Percentiles rank a stretch among this genome's conserved stretches.
Evolutionary conservation across 2,888 invertebrate genomes (phyloP).

Genomic region (Uloborus plumipes): DNA sequence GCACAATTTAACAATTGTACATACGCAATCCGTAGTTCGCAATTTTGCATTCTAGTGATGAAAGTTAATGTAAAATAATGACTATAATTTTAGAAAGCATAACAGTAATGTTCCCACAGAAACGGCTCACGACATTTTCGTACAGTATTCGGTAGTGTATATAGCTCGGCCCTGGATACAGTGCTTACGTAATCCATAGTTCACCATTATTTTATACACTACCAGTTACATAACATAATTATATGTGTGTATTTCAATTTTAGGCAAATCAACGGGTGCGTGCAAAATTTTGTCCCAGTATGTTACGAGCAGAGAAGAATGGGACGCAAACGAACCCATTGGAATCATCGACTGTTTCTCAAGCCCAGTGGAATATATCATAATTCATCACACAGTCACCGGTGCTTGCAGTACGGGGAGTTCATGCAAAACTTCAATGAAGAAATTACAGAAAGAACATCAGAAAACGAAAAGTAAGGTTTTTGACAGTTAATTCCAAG

Average conservation of each 20-base stretch:
- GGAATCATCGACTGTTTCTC: constrained; percentile 28
- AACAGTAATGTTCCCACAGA: no score
- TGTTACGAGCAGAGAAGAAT: constrained; percentile 15
- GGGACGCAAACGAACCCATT: constrained; percentile 20
- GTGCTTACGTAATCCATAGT: no score
- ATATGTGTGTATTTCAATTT: not conserved
- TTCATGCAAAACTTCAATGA: constrained; percentile 21
- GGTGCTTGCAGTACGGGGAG: constrained; percentile 8
- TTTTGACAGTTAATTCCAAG: no score
- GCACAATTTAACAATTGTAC: no score
- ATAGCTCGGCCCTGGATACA: no score
- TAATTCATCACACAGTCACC: constrained; percentile 43
- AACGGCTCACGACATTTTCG: no score
- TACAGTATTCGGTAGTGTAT: no score
- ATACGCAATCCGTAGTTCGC: no score
- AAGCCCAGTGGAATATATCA: constrained; percentile 32
- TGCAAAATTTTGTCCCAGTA: constrained; percentile 18
- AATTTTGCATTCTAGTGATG: no score
- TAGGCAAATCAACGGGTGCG: not conserved
- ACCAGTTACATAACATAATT: no score
- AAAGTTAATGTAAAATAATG: no score
- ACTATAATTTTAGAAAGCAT: no score
- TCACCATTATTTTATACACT: not conserved
- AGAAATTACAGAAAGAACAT: constrained; percentile 28
- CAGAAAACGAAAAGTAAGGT: constrained; percentile 33